Conservation (phyloP, 2,797 vertebrate species). For the Xenopus petersii region DNA sequence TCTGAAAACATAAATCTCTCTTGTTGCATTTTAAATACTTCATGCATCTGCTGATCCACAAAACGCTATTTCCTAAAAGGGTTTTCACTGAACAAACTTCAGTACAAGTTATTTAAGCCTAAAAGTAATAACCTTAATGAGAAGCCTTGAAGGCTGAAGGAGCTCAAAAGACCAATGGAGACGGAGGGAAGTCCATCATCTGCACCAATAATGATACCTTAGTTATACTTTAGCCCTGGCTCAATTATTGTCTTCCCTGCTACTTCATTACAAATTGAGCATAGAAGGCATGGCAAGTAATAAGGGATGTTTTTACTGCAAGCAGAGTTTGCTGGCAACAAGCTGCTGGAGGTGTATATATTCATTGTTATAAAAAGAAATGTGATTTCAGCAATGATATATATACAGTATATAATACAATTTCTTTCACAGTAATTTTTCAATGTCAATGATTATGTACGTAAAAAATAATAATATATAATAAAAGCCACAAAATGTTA, state of each 20-base stretch:
- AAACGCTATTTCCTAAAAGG: background rate
- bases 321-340: too few species aligned
- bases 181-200: constrained; percentile 3
- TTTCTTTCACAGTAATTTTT: too few species aligned
- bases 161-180: background rate
- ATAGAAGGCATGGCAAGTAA: background rate
- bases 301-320: too few species aligned
- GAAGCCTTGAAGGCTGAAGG: constrained; percentile 3
- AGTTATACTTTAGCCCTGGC: constrained; percentile 1
- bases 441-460: too few species aligned
- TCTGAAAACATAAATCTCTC: too few species aligned
- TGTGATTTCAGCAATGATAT: too few species aligned
- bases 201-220: constrained; percentile 17
- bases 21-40: background rate
- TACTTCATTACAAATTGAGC: constrained; percentile 2
- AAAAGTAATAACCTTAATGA: background rate
- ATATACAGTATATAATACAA: too few species aligned
- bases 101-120: background rate
- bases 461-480: too few species aligned
- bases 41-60: background rate
- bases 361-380: too few species aligned
- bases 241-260: background rate
- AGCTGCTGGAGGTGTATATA: too few species aligned
- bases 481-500: too few species aligned
- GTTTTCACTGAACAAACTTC: too few species aligned